Conservation (phyloP, 2,888 invertebrate genomes). For the Sycophila texana region DNA sequence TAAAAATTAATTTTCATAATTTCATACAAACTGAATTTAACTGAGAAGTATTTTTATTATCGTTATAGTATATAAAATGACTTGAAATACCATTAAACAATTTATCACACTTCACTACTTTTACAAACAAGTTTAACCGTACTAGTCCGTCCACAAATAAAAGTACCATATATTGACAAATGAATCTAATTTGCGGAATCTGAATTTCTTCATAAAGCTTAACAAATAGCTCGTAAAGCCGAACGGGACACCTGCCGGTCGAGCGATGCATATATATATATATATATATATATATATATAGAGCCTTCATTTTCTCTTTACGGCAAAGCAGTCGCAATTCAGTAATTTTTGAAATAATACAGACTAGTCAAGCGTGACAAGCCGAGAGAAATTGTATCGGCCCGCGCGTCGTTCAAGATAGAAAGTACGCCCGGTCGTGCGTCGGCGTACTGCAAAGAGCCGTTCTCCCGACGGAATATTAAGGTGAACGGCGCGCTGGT, state of each 20-base stretch:
- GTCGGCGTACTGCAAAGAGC: neutral
- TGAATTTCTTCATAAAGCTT: too few species aligned
- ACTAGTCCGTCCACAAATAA: too few species aligned
- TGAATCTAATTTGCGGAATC: too few species aligned
- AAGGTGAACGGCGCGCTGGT: neutral
- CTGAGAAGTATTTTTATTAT: too few species aligned
- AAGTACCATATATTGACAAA: too few species aligned
- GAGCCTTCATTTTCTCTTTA: neutral
- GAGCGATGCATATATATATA: neutral
- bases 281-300: too few species aligned
- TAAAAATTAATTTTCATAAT: neutral
- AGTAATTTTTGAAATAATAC: conserved; percentile 31
- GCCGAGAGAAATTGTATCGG: conserved; percentile 69
- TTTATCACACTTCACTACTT: too few species aligned
- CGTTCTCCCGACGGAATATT: neutral
- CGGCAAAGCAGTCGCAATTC: neutral
- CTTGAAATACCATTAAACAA: too few species aligned
- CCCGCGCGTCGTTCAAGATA: conserved; percentile 64
- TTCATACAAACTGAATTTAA: neutral
- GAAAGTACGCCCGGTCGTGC: conserved; percentile 62
- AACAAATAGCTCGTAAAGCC: too few species aligned
- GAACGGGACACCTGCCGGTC: neutral
- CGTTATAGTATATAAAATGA: too few species aligned
- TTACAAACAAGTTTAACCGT: too few species aligned
- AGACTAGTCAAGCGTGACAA: conserved; percentile 61